Percentiles rank a stretch among this genome's conserved stretches.
Conservation (phyloP, 2,888 invertebrate species). For the Anticlea derivata region DNA sequence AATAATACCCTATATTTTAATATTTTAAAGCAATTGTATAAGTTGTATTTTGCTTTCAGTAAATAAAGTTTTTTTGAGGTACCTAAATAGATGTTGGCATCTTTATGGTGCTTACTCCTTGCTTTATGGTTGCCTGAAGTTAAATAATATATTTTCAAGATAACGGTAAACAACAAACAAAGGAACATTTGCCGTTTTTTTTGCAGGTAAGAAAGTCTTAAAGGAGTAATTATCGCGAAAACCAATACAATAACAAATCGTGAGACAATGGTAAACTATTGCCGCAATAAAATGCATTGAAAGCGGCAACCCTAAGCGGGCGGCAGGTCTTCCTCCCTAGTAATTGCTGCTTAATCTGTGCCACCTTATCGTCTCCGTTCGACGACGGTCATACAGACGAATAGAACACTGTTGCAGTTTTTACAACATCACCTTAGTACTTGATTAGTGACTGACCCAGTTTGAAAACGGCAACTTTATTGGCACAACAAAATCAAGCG, state of each 20-base stretch:
- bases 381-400: slow-evolving; percentile 60
- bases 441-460: slow-evolving; percentile 54
- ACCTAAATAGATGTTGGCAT: no score
- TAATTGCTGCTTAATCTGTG: slow-evolving; percentile 40
- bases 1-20: no score
- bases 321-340: slow-evolving; percentile 48
- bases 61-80: no score
- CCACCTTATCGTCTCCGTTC: slow-evolving; percentile 68
- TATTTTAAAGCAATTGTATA: no score
- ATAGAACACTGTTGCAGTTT: slow-evolving; percentile 69
- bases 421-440: slow-evolving; percentile 54
- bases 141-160: neutral
- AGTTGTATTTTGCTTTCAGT: no score
- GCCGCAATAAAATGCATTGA: slow-evolving; percentile 22
- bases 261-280: slow-evolving; percentile 22
- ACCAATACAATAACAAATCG: slow-evolving; percentile 11
- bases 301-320: slow-evolving; percentile 60
- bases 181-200: slow-evolving; percentile 20
- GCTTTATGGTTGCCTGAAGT: no score
- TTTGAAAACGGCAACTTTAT: slow-evolving; percentile 40
- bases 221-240: slow-evolving; percentile 16
- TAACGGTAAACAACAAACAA: slow-evolving; percentile 22
- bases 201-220: slow-evolving; percentile 9
- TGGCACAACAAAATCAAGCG: slow-evolving; percentile 30
- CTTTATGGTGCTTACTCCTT: no score